Conservation (phyloP, 2,888 invertebrate species). For the Campaea margaritaria region DNA sequence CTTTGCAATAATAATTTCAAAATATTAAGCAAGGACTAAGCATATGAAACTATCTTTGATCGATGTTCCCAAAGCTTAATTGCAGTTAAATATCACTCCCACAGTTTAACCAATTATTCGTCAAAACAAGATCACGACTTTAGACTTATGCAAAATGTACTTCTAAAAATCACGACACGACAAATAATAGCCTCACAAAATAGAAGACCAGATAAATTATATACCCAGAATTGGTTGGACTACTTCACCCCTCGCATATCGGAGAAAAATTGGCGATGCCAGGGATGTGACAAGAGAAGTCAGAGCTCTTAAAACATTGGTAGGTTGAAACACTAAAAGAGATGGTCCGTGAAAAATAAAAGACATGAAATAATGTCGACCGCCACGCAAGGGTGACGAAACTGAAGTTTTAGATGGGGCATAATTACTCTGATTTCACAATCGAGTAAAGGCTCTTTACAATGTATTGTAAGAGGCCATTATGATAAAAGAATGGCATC, state of each 20-base stretch:
- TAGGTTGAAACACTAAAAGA: conserved; percentile 35
- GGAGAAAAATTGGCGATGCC: conserved; percentile 5
- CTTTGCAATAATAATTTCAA: no score
- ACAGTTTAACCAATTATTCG: conserved; percentile 44
- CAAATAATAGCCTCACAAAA: conserved; percentile 44
- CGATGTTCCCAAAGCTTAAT: conserved; percentile 21
- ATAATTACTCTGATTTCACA: conserved; percentile 40
- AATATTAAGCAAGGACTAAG: conserved; percentile 1
- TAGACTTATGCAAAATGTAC: conserved; percentile 44
- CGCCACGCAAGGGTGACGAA: conserved; percentile 37
- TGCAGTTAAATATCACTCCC: conserved; percentile 51
- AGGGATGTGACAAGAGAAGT: conserved; percentile 10
- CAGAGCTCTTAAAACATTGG: conserved; percentile 36
- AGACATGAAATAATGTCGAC: conserved; percentile 41
- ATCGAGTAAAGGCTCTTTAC: conserved; percentile 29
- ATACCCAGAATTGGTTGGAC: conserved; percentile 33
- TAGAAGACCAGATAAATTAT: conserved; percentile 45
- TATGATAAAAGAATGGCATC: conserved; percentile 42
- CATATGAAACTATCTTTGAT: conserved; percentile 1
- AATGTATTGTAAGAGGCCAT: conserved; percentile 39
- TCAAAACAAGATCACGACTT: conserved; percentile 53
- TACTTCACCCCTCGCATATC: conserved; percentile 12
- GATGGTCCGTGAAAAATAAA: conserved; percentile 52
- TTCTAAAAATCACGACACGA: conserved; percentile 60
- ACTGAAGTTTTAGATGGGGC: conserved; percentile 38